Base-by-base conservation (phyloP, 2,113 vertebrate species). In the Phoenicopterus ruber region DNA sequence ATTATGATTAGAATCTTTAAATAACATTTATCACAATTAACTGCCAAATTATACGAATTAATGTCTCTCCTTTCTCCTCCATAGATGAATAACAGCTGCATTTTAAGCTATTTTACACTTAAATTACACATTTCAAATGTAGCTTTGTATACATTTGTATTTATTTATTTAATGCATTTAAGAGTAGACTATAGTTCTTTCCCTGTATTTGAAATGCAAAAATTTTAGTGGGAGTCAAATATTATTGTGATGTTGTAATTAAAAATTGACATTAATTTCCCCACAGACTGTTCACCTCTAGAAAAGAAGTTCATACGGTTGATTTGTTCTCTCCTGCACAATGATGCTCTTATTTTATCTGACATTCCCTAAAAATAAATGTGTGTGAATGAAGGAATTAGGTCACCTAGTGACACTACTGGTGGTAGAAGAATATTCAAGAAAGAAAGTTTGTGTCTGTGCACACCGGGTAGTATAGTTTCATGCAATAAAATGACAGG, bases 331-430 rank as follows among this genome's bases (percentile, higher is more conserved):
- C 88, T 62, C 73, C 86, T 95, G 93, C 90, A 90, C 88, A 92
- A 93, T 46, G 94, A 94, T 81, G 88, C 73, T 97, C 93, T 97
- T 97, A 96, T 95, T 97, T 98, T 97, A 97, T 96, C 92, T 95
- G 96, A 98, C 96, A 97, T 94, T 96, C 95, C 90, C 98, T 98
- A 98, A 98, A 98, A 98, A 98, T 98, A 98, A 97, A 92, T 47
- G 94, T 82, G 83, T 93, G 85, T 95, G 96, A 98, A 97, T 97
- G 98, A 98, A 98, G 96, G 97, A 98, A 98, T 96, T 98, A 96
- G 98, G 98, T 98, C 98, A 98, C 95, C 91, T 86, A 92, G 92
- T 97, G 97, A 98, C 97, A 98, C 90, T 97, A 97, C 80, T 6
- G 5, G 95, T 90, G 92, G 90, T 58, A 90, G 90, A 95, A 95